Conservation (phyloP, 2,113 vertebrate species). For the Gallinago jamesoni region DNA sequence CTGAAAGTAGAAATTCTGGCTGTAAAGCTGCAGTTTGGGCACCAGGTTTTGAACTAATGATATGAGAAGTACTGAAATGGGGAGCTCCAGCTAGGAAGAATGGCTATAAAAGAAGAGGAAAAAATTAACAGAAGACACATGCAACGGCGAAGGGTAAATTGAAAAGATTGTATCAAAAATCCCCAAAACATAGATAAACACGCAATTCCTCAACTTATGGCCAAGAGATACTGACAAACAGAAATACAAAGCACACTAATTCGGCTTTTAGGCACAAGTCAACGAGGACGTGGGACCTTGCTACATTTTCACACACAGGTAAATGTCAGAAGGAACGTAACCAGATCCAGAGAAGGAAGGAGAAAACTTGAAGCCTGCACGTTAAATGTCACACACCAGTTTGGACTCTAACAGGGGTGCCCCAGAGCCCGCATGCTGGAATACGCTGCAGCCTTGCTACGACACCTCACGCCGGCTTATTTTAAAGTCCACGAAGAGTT, state of each 20-base stretch:
- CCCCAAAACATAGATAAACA: background rate
- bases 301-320: conserved; percentile 15
- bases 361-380: background rate
- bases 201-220: background rate
- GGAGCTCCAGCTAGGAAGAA: background rate
- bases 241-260: background rate
- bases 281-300: background rate
- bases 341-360: conserved; percentile 19
- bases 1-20: background rate
- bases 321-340: conserved; percentile 54
- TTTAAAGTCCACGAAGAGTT: background rate
- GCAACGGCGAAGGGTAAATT: background rate
- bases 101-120: background rate
- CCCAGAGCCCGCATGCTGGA: background rate
- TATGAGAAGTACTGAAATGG: background rate
- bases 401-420: background rate
- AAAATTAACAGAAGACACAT: background rate
- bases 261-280: conserved; percentile 1
- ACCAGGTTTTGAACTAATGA: background rate
- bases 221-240: background rate
- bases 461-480: background rate
- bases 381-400: conserved; percentile 55
- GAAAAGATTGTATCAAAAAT: background rate
- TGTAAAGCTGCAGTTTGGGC: background rate
- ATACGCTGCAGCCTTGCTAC: background rate